These are phyloP conservation scores for Lasioglossum zephyrum DNA, from an alignment of 2,888 invertebrate genomes.

Conservation along the genomic window DNA sequence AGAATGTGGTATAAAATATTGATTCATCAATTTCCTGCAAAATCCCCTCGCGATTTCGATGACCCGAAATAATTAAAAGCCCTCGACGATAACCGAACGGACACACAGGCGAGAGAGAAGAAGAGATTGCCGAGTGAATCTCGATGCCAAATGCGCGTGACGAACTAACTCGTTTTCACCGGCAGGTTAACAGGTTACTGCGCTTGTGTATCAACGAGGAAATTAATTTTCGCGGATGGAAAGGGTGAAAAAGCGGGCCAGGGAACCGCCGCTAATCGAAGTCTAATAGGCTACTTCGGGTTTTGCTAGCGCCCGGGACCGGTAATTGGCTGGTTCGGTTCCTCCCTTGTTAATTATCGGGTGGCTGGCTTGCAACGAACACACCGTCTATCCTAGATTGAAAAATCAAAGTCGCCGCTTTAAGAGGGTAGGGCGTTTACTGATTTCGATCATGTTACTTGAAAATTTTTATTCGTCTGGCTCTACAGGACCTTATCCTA, in stretches of 20 bases:
- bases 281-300: slow-evolving; percentile 9
- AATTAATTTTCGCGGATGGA: neutral
- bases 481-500: too few species aligned
- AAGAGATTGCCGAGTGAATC: neutral
- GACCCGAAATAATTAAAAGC: neutral
- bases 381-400: slow-evolving; percentile 32
- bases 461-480: too few species aligned
- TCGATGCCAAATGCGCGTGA: neutral
- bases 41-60: neutral
- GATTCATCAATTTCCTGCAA: neutral
- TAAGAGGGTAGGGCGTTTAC: too few species aligned
- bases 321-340: neutral
- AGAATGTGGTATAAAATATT: too few species aligned
- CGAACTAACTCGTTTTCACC: neutral
- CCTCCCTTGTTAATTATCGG: slow-evolving; percentile 41
- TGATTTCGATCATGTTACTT: too few species aligned
- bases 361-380: slow-evolving; percentile 32
- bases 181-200: neutral
- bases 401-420: slow-evolving; percentile 33
- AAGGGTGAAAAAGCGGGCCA: slow-evolving; percentile 1
- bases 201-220: neutral
- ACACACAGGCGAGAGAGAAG: neutral
- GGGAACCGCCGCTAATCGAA: slow-evolving; percentile 16
- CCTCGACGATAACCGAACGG: neutral
- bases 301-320: neutral